These are phyloP conservation scores for Sebastes hubbsi DNA, from an alignment of 2,797 vertebrate species.

Conservation along the genomic window DNA sequence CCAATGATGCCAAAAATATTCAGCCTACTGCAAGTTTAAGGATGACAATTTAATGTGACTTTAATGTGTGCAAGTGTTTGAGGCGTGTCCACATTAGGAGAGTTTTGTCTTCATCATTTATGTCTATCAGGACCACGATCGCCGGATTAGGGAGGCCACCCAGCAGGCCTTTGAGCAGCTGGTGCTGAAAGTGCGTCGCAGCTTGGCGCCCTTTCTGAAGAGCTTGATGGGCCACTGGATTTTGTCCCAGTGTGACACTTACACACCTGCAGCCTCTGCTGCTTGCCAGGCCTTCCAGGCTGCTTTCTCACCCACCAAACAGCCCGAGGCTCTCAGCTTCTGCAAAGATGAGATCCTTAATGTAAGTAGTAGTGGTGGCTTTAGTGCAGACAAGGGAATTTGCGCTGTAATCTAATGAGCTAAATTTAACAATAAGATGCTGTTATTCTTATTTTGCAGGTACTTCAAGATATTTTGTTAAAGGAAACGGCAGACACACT, in stretches of 20 bases:
- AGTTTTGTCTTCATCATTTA: background rate
- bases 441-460: conserved; percentile 71
- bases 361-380: conserved; percentile 80
- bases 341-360: conserved; percentile 95
- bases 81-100: background rate
- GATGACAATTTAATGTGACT: background rate
- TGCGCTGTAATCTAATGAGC: background rate
- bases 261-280: conserved; percentile 91
- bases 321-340: conserved; percentile 93
- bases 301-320: conserved; percentile 92
- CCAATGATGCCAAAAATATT: too few species aligned
- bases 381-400: background rate
- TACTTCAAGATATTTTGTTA: conserved; percentile 93
- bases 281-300: conserved; percentile 92
- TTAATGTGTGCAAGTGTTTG: background rate
- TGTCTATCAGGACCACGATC: conserved; percentile 90
- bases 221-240: conserved; percentile 98
- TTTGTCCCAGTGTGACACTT: conserved; percentile 94
- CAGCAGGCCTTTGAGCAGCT: conserved; percentile 96
- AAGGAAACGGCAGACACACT: conserved; percentile 95
- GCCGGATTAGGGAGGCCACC: conserved; percentile 94
- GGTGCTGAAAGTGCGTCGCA: conserved; percentile 94
- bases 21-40: too few species aligned
- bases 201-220: conserved; percentile 95
- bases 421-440: background rate